Base-by-base conservation (phyloP, 1,140 invertebrate species). In the Cyclargus thomasi region DNA sequence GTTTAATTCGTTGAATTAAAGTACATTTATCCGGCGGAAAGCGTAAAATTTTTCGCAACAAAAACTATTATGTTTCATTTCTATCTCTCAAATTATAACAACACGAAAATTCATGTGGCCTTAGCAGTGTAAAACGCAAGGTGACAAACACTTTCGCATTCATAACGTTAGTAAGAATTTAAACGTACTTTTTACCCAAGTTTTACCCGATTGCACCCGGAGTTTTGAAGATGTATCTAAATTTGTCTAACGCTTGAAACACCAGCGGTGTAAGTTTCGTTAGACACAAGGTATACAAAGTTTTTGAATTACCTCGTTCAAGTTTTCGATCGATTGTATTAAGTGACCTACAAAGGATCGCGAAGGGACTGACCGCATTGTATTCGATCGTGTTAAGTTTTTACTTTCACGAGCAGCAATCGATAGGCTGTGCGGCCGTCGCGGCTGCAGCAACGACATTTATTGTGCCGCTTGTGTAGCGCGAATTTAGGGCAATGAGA, bases 401-500 rank as follows among this genome's bases (percentile, higher is more conserved):
- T 87, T 85, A 87, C 80, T 86, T 87, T 87, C 85, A 86, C 82
- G 81, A 83, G 81, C 83, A 80, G 81, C 70, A 85, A 87, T 89
- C 86, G 84, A 89, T 89, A 83, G 82, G 79, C 47, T 71, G 82
- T 78, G 74, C 80, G 81, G 86, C 82, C 79, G 79, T 72, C 81
- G 78, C 73, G 83, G 85, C 78, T 83, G 85, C 85, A 85, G 83
- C 78, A 76, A 77, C 82, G 80, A 86, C 86, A 86, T 83, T 89
- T 86, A 89, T 84, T 82, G 82, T 85, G 85, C 82, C 77, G 83
- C 78, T 74, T 82, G 80, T 82, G 80, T 80, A 81, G 80, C 83
- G 85, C 80, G 86, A 86, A 89, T 89, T 85, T 87, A 86, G 86
- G 86, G 85, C 86, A 88, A 79, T 77, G 81, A 79, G 76, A 81